Evolutionary conservation across 2,888 invertebrate genomes (phyloP), one percentile per base, ranked within the genome.

Genomic region (Chloroclystis v-ata): DNA sequence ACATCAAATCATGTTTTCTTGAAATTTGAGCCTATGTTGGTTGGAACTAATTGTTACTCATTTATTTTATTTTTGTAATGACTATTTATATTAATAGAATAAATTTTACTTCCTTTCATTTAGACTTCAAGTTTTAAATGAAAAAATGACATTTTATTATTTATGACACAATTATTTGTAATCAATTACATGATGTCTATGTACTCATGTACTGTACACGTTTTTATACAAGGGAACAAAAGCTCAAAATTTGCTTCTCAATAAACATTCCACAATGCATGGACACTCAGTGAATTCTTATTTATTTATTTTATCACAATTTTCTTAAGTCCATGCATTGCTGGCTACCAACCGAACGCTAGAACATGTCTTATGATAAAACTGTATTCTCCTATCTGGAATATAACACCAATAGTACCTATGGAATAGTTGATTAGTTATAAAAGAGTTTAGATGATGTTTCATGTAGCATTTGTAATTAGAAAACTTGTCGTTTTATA

Each of bases 401-500:
- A 60, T 74, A 72, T 65, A 72, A 85, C 83, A 85, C 82, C 85
- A 83, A 84, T 85, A 84, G 80, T 65, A 75, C 20, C 20, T 72
- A 81, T 63, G 37, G 63, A 66, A 68, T 79, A 82, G 76, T 67
- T 75, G 65, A 69, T 63, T 82, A 84, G 77, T 67, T 54, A 65
- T 80, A 79, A 79, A 67, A 66, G 69, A 75, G 68, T 69, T 69
- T 82, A 81, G 78, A 65, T 69, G 72, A 75, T 71, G 77, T 82
- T 82, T 61, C 72, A 71, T 66, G 75, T 85, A 85, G 84, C 80
- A 78, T 85, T 85, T 84, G 78, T 84, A 83, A 77, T 76, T 82
- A 84, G 78, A 78, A 45, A 51, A 59, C 67, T 67, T 64, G 73
- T 77, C 79, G 69, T 83, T 83, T 82, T 84, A 68, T 81, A 79